These are phyloP conservation scores for Drosophila melanosoma DNA, from an alignment of 2,888 invertebrate species.

Conservation along the genomic window DNA sequence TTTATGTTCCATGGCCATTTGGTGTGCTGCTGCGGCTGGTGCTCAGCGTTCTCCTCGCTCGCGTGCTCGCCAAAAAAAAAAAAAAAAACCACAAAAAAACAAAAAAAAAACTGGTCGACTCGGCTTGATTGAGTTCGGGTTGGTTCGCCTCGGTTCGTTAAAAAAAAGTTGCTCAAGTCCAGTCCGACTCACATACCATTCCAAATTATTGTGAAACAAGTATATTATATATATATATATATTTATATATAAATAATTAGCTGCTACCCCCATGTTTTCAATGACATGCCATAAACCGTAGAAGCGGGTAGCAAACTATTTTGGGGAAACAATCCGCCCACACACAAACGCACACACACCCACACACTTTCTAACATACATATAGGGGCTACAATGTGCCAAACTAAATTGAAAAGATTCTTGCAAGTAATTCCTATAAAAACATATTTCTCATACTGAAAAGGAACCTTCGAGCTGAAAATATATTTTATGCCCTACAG, in stretches of 20 bases:
- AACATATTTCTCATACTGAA: conserved; percentile 24
- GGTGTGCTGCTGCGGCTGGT: conserved; percentile 8
- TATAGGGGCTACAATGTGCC: conserved; percentile 20
- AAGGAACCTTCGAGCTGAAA: neutral
- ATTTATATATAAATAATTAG: conserved; percentile 36
- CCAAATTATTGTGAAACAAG: conserved; percentile 58
- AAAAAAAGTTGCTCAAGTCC: conserved; percentile 70
- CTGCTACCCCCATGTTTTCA: conserved; percentile 75
- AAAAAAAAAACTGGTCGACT: conserved; percentile 48
- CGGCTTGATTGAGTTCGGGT: conserved; percentile 23
- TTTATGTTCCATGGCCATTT: conserved; percentile 59
- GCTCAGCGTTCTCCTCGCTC: conserved; percentile 40
- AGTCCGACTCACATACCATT: conserved; percentile 62
- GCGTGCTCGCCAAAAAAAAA: conserved; percentile 18
- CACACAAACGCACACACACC: conserved; percentile 10
- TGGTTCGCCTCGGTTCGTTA: conserved; percentile 23
- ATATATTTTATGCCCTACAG: neutral
- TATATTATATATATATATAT: neutral
- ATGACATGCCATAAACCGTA: conserved; percentile 62
- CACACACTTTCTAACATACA: conserved; percentile 2
- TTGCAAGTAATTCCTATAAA: conserved; percentile 73
- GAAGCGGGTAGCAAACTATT: conserved; percentile 71
- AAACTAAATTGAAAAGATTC: conserved; percentile 45
- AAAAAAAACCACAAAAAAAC: no score
- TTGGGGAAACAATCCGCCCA: conserved; percentile 28